These are phyloP conservation scores for Aethes cnicana DNA, from an alignment of 2,888 invertebrate species.

Conservation along the genomic window DNA sequence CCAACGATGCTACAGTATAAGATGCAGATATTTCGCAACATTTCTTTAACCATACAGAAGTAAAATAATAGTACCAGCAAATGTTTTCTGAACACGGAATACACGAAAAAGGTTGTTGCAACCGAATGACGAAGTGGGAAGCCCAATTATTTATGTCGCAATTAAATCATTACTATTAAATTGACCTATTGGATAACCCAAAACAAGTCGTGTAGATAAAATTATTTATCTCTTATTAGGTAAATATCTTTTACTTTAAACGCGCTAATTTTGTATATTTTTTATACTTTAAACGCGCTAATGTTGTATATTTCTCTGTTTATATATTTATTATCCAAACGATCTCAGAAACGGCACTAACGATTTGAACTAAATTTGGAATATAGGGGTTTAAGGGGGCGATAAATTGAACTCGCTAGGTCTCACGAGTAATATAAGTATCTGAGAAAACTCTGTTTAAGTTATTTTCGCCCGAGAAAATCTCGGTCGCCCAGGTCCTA, in stretches of 20 bases:
- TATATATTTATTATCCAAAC: too few species aligned
- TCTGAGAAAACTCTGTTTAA: too few species aligned
- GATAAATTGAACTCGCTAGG: too few species aligned
- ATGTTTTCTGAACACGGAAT: background rate
- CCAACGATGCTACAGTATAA: conserved; percentile 9
- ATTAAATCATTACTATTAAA: background rate
- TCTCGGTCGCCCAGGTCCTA: too few species aligned
- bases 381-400: too few species aligned
- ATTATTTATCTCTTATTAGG: conserved; percentile 1
- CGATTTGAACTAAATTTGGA: too few species aligned
- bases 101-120: background rate
- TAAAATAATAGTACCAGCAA: background rate
- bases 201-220: background rate
- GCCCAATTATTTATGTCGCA: conserved; percentile 5
- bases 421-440: too few species aligned
- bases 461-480: too few species aligned
- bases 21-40: conserved; percentile 5
- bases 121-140: background rate
- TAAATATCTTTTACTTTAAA: background rate
- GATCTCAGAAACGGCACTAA: too few species aligned
- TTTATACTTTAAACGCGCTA: too few species aligned
- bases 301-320: too few species aligned
- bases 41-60: background rate
- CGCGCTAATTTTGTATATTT: background rate
- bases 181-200: conserved; percentile 25